Evolutionary conservation across 1,140 invertebrate species (phyloP).

Genomic region (Drosophila sucinea): DNA sequence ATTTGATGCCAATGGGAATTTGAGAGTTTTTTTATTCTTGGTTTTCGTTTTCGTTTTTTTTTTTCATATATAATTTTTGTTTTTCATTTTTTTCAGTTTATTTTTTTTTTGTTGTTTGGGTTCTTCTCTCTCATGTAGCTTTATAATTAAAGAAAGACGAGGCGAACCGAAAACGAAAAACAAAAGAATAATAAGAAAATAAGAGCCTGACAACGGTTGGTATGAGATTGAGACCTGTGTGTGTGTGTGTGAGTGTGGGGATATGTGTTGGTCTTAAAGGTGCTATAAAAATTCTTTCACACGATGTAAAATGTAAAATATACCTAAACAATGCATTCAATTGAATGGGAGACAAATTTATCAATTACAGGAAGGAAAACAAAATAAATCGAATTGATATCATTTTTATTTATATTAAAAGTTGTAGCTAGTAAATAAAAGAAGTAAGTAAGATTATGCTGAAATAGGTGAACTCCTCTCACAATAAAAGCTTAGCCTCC

Average conservation of each 20-base stretch:
- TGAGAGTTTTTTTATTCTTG: constrained; percentile 27
- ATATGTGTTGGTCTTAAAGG: constrained; percentile 39
- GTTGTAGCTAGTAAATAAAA: too few species aligned
- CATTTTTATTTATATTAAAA: too few species aligned
- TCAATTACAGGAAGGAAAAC: too few species aligned
- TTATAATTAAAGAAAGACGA: constrained; percentile 73
- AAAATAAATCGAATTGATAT: too few species aligned
- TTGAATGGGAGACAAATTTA: too few species aligned
- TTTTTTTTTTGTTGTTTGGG: constrained; percentile 13
- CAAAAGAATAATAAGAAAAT: constrained; percentile 60
- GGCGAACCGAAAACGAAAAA: constrained; percentile 45
- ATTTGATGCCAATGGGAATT: constrained; percentile 76
- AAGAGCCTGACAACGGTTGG: constrained; percentile 62
- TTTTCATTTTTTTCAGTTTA: neutral
- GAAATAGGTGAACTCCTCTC: too few species aligned
- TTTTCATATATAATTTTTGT: neutral
- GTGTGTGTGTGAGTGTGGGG: constrained; percentile 27
- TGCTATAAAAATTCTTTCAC: neutral
- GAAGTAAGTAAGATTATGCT: too few species aligned
- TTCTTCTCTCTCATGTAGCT: constrained; percentile 34
- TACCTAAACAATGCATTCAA: too few species aligned
- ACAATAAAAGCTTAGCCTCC: too few species aligned
- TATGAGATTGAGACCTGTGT: constrained; percentile 39
- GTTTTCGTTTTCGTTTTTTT: neutral
- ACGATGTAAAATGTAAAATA: neutral